Base-by-base conservation (phyloP, 2,113 vertebrate species). In the Athene cunicularia region DNA sequence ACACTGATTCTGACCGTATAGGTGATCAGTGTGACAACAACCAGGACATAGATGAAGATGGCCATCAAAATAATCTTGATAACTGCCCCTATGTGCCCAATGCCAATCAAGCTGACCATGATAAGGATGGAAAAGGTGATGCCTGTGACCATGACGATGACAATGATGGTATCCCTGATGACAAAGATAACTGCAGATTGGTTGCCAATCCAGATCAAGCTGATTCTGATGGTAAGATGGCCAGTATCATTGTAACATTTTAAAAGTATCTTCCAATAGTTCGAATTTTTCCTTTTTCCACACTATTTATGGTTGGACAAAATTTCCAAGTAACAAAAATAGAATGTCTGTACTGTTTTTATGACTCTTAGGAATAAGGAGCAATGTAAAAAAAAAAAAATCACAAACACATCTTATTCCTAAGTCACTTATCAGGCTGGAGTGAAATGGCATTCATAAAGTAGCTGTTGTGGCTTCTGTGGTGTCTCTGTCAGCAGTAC, bases 71-170 rank as follows among this genome's bases (percentile, higher is more conserved):
- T 98, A 99, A 99, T 86, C 98, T 99, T 96, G 99, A 99, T 98
- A 99, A 99, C 96, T 99, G 99, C 74, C 99, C 99, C n/a, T 99
- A 99, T 59, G 99, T 99, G 86, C 95, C 99, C 49, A 99, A 99
- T 41, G 98, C 99, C 82, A 99, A 99, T 98, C 99, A 99, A 97
- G 99, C 98, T 9, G 99, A 99, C 96, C 99, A 99, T 6, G 99
- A 99, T 93, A 99, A 99, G 87, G 99, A 99, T 39, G 99, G 99
- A 94, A 99, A 99, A 97, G 99, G 99, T 49, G 99, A 99, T 21
- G 99, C 99, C 91, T 99, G 99, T 58, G 99, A 99, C 97, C 99
- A 99, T 3, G 99, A 99, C n/a, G 99, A 99, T n/a, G 99, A 99
- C 97, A 99, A 99, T 16, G 99, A 99, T 12, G 99, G 99, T 49